These are phyloP conservation scores for Diadumene lineata DNA, from an alignment of 92 coral and sea anemone species.

Conservation along the genomic window DNA sequence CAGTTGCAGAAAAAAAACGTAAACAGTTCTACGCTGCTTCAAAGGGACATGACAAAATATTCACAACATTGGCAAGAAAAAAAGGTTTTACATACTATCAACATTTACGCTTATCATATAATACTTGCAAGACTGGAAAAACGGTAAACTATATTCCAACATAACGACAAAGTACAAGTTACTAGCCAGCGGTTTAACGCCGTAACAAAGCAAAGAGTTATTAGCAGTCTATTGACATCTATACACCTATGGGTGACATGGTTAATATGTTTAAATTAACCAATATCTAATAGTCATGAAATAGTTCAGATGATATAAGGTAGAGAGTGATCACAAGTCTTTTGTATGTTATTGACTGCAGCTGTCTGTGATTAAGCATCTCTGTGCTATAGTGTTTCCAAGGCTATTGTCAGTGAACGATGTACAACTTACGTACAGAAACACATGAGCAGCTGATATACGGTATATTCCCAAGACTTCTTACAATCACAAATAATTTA, in stretches of 20 bases:
- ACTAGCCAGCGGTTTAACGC: too few relatives aligned
- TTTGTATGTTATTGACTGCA: conserved; percentile 19
- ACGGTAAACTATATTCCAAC: too few relatives aligned
- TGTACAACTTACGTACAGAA: conserved; percentile 9
- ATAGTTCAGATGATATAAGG: conserved; percentile 5
- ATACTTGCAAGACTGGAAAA: too few relatives aligned
- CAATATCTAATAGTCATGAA: conserved; percentile 6
- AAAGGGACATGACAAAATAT: too few relatives aligned
- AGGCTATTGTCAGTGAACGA: neutral
- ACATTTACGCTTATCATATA: too few relatives aligned
- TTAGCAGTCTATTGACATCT: neutral
- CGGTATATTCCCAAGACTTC: conserved; percentile 24
- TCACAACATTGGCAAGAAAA: too few relatives aligned
- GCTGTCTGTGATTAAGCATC: conserved; percentile 36
- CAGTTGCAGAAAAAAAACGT: too few relatives aligned
- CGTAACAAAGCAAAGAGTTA: neutral
- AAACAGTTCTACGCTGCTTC: too few relatives aligned
- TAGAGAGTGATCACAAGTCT: conserved; percentile 13
- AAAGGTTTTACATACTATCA: too few relatives aligned
- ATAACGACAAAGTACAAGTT: too few relatives aligned
- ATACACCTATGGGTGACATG: neutral
- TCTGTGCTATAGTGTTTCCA: conserved; percentile 37
- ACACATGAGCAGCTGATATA: conserved; percentile 29
- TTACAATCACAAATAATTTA: conserved; percentile 7
- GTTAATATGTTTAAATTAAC: neutral